phyloP scores from a whole-genome alignment of 2,797 vertebrate species.

The Poeciliopsis infans region DNA sequence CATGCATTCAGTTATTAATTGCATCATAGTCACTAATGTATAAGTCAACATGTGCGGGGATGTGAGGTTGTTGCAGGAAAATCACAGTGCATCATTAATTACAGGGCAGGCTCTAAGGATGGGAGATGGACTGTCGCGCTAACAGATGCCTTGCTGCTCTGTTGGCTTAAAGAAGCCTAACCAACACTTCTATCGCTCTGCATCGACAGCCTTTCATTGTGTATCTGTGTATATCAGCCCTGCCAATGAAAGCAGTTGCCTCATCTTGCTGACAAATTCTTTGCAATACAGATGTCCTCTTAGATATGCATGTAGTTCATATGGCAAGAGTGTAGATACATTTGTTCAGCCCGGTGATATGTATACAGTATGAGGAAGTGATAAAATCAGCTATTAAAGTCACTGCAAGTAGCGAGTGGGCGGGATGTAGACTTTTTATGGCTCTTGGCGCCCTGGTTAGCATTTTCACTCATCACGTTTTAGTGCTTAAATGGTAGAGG shows the following conservation, averaged over 20 bases:
- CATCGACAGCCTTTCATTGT: conserved; percentile 36
- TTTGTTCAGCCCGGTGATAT: conserved; percentile 21
- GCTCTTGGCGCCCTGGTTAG: neutral
- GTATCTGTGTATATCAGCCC: conserved; percentile 40
- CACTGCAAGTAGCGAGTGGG: conserved; percentile 27
- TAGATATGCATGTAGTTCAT: conserved; percentile 31
- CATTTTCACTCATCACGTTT: conserved; percentile 12
- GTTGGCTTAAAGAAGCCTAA: conserved; percentile 24
- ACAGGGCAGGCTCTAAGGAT: conserved; percentile 40
- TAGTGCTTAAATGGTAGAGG: conserved; percentile 7
- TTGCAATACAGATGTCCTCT: conserved; percentile 31
- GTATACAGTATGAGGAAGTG: conserved; percentile 32
- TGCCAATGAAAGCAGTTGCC: conserved; percentile 50
- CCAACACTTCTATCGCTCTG: conserved; percentile 34
- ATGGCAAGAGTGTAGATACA: conserved; percentile 21
- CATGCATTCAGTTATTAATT: conserved; percentile 24
- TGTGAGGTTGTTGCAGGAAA: conserved; percentile 39
- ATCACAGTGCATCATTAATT: conserved; percentile 61
- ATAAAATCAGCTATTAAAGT: conserved; percentile 48
- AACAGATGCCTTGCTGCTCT: conserved; percentile 32
- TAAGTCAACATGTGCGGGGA: conserved; percentile 23
- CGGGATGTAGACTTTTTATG: conserved; percentile 18
- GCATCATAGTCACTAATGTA: conserved; percentile 34
- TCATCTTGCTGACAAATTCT: conserved; percentile 16
- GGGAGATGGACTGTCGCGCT: conserved; percentile 46